Evolutionary conservation across 2,797 vertebrate species (phyloP).

Genomic region (Sus cebifrons): DNA sequence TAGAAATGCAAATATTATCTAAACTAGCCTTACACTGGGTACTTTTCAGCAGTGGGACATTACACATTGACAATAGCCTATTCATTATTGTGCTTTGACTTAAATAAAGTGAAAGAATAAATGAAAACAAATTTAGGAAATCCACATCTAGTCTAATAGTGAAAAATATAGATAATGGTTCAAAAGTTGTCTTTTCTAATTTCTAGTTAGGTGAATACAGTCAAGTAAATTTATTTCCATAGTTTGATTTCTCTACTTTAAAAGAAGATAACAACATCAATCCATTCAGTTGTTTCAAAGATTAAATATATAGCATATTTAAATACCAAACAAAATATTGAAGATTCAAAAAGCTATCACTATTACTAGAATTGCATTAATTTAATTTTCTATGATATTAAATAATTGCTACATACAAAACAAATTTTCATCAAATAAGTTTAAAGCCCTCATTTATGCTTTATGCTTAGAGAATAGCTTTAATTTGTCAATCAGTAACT

Average conservation of each 20-base stretch:
- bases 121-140: slow-evolving; percentile 18
- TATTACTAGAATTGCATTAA: not conserved
- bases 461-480: not conserved
- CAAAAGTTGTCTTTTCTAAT: not conserved
- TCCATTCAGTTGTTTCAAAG: not conserved
- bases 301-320: not conserved
- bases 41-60: not conserved
- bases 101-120: not conserved
- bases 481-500: not conserved
- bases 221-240: not conserved
- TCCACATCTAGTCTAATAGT: not conserved
- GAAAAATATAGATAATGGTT: not conserved
- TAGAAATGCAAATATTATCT: not conserved
- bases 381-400: slow-evolving; percentile 32
- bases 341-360: not conserved
- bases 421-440: not conserved
- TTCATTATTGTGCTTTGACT: not conserved
- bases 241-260: slow-evolving; percentile 24
- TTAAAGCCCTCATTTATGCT: not conserved
- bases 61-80: not conserved
- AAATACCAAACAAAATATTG: not conserved
- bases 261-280: not conserved
- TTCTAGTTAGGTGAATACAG: not conserved
- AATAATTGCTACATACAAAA: not conserved
- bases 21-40: not conserved